phyloP scores from a whole-genome alignment of 1,140 invertebrate species.

The Ectropis grisescens region DNA sequence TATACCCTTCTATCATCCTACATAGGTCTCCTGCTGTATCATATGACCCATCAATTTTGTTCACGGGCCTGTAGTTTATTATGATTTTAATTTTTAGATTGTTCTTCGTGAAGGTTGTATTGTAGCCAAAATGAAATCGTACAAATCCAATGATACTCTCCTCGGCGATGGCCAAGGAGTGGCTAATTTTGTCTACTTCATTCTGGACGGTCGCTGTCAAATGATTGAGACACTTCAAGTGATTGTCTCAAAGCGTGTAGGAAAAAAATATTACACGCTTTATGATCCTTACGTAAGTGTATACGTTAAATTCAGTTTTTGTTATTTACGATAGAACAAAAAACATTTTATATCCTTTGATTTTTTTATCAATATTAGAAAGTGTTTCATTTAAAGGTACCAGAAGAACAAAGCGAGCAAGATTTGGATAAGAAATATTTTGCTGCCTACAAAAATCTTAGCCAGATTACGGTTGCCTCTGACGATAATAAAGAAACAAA shows the following conservation, averaged over 20 bases:
- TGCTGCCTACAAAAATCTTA: constrained; percentile 35
- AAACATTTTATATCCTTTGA: no score
- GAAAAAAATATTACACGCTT: constrained; percentile 57
- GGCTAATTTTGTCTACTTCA: constrained; percentile 75
- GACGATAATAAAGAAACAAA: no score
- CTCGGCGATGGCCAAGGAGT: constrained; percentile 74
- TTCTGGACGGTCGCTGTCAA: constrained; percentile 73
- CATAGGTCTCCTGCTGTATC: no score
- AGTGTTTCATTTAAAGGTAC: constrained; percentile 17
- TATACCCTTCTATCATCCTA: no score
- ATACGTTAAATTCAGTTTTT: no score
- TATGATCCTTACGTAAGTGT: constrained; percentile 56
- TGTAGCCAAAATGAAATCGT: constrained; percentile 72
- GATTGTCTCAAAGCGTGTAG: constrained; percentile 30
- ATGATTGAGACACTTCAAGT: constrained; percentile 75
- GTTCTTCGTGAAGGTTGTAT: constrained; percentile 75
- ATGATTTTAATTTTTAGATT: constrained; percentile 37
- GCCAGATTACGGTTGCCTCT: no score
- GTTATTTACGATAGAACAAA: no score
- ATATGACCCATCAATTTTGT: no score
- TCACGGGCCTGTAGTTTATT: no score
- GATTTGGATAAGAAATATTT: constrained; percentile 57
- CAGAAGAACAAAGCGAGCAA: constrained; percentile 41
- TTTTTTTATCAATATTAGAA: not conserved
- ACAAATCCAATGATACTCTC: constrained; percentile 69